phyloP scores from a whole-genome alignment of 2,888 invertebrate genomes.

The Aethes cnicana region DNA sequence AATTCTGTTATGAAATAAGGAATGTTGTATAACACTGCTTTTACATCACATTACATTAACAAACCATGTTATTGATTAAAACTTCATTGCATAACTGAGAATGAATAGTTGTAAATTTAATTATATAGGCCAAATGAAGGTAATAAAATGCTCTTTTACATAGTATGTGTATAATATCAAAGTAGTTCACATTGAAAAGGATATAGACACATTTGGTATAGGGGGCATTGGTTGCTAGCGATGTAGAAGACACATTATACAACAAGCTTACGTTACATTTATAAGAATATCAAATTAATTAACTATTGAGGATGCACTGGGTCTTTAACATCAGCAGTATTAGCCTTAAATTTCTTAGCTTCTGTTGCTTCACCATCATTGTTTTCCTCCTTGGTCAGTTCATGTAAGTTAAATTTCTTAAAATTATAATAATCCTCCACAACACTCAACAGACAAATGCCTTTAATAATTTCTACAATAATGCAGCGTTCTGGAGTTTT shows the following conservation, averaged over 20 bases:
- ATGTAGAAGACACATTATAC: conserved; percentile 45
- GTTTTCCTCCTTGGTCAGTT: conserved; percentile 78
- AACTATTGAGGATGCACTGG: conserved; percentile 51
- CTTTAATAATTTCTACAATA: conserved; percentile 91
- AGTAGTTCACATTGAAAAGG: conserved; percentile 33
- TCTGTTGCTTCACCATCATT: conserved; percentile 66
- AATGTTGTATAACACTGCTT: conserved; percentile 28
- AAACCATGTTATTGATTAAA: conserved; percentile 26
- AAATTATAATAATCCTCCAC: conserved; percentile 89
- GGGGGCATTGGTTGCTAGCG: conserved; percentile 59
- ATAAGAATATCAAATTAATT: conserved; percentile 47
- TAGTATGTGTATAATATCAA: conserved; percentile 18
- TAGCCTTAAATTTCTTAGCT: conserved; percentile 71
- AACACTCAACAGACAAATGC: conserved; percentile 90
- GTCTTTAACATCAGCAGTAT: conserved; percentile 46
- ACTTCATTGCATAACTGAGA: conserved; percentile 15
- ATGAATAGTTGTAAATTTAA: neutral
- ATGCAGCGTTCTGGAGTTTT: conserved; percentile 89
- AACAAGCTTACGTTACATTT: conserved; percentile 46
- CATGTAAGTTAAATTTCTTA: conserved; percentile 92
- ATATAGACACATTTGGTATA: conserved; percentile 71
- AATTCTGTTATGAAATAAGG: conserved; percentile 20
- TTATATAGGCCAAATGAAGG: neutral
- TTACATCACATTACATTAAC: conserved; percentile 23
- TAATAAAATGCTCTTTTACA: conserved; percentile 16